Base-by-base conservation (phyloP, 1,140 invertebrate species). In the Hetaerina americana region DNA sequence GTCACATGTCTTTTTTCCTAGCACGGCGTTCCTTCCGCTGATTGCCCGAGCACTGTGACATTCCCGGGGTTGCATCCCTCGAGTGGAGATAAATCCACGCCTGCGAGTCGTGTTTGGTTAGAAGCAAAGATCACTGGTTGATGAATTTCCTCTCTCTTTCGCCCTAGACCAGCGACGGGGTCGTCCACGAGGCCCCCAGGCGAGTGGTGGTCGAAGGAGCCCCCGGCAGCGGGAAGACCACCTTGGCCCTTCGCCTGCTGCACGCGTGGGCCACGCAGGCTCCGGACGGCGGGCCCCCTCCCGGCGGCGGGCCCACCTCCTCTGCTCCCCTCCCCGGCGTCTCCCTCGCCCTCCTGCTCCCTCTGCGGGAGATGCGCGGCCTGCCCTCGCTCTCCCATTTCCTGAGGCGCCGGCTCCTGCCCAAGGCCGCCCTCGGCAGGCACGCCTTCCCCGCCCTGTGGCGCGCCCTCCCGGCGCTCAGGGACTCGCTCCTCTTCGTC, bases 221-320 rank as follows among this genome's bases (percentile, higher is more conserved):
- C 22, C 78, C 84, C 24, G 84, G 85, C 72, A 83, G 81, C 73
- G 84, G 84, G 18, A 82, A 84, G 68, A 85, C 82, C 6, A 82
- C 83, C 0, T 77, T 86, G 0, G 82, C 81, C 24, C 78, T 86
- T 22, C 80, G 82, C 18, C 76, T 86, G 3, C 78, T 86, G 3
- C 81, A 85, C 75, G 82, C 84, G 27, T 87, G 85, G 85, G 83
- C 83, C 2, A 81, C 78, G 18, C 81, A 82, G 73, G 71, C 71
- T 71, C n/a, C n/a, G n/a, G 72, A 74, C 72, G 15, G 26, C 75
- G 18, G 76, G 74, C 40, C 72, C 28, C 24, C 72, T 71, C 22
- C 49, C 76, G 25, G 76, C 73, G 69, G 76, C 76, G 70, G n/a
- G 26, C 72, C 10, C 76, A 75, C 26, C 81, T 18, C 40, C 2